Conservation (phyloP, 1,140 invertebrate species). For the Acromyrmex heyeri region DNA sequence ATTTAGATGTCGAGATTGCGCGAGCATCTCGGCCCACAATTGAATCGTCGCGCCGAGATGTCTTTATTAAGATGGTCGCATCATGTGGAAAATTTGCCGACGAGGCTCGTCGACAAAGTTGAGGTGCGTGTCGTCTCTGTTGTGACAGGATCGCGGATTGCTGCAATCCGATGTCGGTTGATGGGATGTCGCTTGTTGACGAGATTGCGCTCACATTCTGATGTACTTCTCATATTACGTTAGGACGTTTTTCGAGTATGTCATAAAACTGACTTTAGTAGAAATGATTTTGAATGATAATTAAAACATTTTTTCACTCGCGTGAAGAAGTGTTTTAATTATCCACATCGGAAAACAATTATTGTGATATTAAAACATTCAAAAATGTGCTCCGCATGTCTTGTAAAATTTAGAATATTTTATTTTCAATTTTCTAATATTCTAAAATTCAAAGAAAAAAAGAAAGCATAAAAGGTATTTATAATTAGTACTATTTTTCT, state of each 20-base stretch:
- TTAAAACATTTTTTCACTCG: too few species aligned
- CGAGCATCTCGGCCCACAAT: conserved; percentile 19
- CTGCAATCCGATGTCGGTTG: conserved; percentile 13
- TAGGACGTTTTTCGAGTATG: background rate
- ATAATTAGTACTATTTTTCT: background rate
- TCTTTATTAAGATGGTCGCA: conserved; percentile 72
- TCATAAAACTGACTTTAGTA: background rate
- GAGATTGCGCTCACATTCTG: conserved; percentile 8
- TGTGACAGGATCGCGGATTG: conserved; percentile 5
- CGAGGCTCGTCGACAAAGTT: conserved; percentile 16
- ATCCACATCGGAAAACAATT: background rate
- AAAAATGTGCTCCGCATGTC: background rate
- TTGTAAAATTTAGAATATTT: background rate
- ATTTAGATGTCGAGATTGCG: conserved; percentile 73
- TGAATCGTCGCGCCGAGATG: conserved; percentile 52
- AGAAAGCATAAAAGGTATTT: too few species aligned
- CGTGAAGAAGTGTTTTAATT: too few species aligned
- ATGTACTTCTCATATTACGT: background rate
- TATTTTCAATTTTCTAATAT: too few species aligned
- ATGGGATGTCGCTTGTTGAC: conserved; percentile 34
- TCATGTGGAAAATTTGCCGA: conserved; percentile 64
- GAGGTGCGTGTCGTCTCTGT: conserved; percentile 20
- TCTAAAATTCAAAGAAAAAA: too few species aligned
- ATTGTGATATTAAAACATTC: background rate
- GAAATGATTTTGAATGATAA: background rate